phyloP scores from a whole-genome alignment of 2,797 vertebrate species.

The Moxostoma hubbsi region DNA sequence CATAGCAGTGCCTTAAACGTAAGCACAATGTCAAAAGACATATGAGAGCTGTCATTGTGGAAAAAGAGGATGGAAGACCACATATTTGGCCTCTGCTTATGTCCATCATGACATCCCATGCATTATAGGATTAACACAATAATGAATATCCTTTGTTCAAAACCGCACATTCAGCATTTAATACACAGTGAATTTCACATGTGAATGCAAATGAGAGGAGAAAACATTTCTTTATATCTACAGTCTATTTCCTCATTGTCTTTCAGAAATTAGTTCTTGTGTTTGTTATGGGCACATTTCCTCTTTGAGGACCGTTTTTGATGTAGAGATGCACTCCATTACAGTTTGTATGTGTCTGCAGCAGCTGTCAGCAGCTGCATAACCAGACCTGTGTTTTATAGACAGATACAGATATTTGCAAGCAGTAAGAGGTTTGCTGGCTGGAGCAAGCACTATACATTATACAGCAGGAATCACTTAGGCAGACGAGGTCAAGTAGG shows the following conservation, averaged over 20 bases:
- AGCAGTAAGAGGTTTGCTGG: slow-evolving; percentile 54
- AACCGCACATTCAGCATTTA: no score
- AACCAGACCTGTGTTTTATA: slow-evolving; percentile 56
- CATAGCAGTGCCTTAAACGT: no score
- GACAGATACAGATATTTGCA: slow-evolving; percentile 40
- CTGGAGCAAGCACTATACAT: slow-evolving; percentile 46
- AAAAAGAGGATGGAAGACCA: no score
- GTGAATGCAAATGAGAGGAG: no score
- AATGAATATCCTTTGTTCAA: no score
- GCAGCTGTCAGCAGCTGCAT: slow-evolving; percentile 58
- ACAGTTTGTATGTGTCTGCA: slow-evolving; percentile 45
- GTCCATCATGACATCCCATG: no score
- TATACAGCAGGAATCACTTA: slow-evolving; percentile 57
- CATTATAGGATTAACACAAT: no score
- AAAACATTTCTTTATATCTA: background rate
- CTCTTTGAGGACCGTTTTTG: slow-evolving; percentile 14
- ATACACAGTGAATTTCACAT: no score
- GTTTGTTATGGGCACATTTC: background rate
- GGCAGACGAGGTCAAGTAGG: slow-evolving; percentile 50
- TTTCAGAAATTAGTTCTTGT: background rate
- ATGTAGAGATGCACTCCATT: slow-evolving; percentile 35
- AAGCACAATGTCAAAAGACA: no score
- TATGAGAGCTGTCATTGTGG: no score
- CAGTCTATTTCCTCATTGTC: background rate
- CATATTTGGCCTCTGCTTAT: no score